A percentile compares a stretch with the other conserved stretches of the same genome.
Evolutionary conservation across 1,140 invertebrate species (phyloP).

Genomic region (Theocolax elegans): DNA sequence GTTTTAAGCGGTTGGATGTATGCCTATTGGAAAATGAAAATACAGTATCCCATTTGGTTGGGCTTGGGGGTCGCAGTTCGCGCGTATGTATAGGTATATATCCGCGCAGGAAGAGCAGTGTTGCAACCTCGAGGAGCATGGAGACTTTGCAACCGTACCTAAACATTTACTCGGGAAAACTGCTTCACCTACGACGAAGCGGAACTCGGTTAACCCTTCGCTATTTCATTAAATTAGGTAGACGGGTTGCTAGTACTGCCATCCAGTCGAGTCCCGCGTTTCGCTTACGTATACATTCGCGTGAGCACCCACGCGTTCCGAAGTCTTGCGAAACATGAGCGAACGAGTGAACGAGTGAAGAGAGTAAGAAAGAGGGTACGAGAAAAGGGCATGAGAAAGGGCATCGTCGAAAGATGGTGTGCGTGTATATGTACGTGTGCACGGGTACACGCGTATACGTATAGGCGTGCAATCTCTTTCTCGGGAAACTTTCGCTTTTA

Average conservation of each 20-base stretch:
- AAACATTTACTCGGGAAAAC: conserved; percentile 57
- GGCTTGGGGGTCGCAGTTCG: too few relatives aligned
- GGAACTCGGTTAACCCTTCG: conserved; percentile 55
- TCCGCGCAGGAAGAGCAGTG: too few relatives aligned
- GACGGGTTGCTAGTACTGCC: conserved; percentile 43
- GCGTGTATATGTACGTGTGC: conserved; percentile 42
- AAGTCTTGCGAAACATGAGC: too few relatives aligned
- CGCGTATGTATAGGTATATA: too few relatives aligned
- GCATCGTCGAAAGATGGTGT: too few relatives aligned
- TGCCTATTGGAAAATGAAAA: too few relatives aligned
- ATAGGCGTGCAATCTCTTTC: conserved; percentile 46
- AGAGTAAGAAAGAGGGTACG: too few relatives aligned
- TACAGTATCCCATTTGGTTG: too few relatives aligned
- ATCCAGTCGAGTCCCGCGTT: conserved; percentile 35
- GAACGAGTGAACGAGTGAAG: too few relatives aligned
- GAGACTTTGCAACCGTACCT: conserved; percentile 49
- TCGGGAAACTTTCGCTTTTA: conserved; percentile 65
- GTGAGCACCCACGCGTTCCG: background rate
- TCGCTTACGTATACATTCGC: conserved; percentile 32
- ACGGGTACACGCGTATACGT: background rate
- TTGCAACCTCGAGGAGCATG: background rate
- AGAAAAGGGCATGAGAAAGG: too few relatives aligned
- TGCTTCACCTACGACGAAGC: conserved; percentile 50
- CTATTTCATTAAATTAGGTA: conserved; percentile 64
- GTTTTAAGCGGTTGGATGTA: too few relatives aligned